Percentiles rank a stretch among this genome's conserved stretches.
These are phyloP conservation scores for Kradibia gibbosae DNA, from an alignment of 1,140 invertebrate genomes.

Conservation along the genomic window DNA sequence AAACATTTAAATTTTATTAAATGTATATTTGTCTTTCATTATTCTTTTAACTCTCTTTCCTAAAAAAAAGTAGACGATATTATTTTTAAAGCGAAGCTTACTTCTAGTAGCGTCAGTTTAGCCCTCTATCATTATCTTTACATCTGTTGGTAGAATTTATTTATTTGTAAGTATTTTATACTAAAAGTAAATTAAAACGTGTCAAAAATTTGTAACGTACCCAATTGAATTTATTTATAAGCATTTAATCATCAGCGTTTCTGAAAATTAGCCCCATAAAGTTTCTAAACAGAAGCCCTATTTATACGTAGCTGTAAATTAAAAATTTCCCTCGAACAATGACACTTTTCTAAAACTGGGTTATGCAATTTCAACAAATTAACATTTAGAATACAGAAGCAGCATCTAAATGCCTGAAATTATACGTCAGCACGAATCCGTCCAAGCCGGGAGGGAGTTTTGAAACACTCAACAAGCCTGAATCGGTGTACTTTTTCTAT, in stretches of 20 bases:
- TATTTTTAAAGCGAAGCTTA: no score
- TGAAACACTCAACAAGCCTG: neutral
- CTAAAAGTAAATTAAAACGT: neutral
- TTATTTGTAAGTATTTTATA: neutral
- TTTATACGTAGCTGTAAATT: neutral
- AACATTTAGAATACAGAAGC: neutral
- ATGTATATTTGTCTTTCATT: no score
- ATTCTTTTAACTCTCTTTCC: no score
- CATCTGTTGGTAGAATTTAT: neutral
- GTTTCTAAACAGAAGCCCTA: neutral
- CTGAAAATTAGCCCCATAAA: neutral
- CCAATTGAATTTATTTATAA: neutral
- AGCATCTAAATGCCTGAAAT: neutral
- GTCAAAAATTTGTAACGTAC: neutral
- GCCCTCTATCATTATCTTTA: no score
- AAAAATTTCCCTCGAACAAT: neutral
- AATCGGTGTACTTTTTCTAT: neutral
- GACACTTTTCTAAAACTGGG: neutral
- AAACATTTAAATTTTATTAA: no score
- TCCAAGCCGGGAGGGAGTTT: neutral
- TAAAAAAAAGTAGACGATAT: no score
- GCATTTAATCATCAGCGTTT: neutral
- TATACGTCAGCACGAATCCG: neutral
- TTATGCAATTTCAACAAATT: constrained; percentile 3
- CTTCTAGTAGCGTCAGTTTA: no score